A percentile compares a stretch with the other conserved stretches of the same genome.
phyloP scores from a whole-genome alignment of 2,888 invertebrate species.

The Cataglyphis livida region DNA sequence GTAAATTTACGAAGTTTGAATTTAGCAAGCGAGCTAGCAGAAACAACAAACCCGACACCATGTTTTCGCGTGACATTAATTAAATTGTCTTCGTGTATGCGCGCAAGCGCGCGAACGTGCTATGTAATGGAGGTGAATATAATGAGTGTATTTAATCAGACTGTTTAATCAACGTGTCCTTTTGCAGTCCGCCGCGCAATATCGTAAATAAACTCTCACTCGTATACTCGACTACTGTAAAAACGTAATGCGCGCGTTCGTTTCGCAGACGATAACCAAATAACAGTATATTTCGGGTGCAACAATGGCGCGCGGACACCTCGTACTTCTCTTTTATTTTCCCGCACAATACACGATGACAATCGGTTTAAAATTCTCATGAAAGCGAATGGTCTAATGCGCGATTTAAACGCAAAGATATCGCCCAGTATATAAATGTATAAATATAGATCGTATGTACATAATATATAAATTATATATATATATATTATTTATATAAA shows the following conservation, averaged over 20 bases:
- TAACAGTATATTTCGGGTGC: slow-evolving; percentile 20
- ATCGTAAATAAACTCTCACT: slow-evolving; percentile 46
- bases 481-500: neutral
- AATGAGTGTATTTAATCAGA: slow-evolving; percentile 53
- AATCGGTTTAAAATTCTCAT: slow-evolving; percentile 9
- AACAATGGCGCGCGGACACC: slow-evolving; percentile 5
- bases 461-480: neutral
- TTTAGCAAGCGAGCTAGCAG: slow-evolving; percentile 23
- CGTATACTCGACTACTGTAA: slow-evolving; percentile 24
- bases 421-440: neutral
- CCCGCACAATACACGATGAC: neutral
- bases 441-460: neutral
- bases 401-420: slow-evolving; percentile 2
- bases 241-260: slow-evolving; percentile 38
- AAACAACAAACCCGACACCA: slow-evolving; percentile 42
- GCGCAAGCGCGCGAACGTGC: slow-evolving; percentile 17
- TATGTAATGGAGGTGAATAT: slow-evolving; percentile 42
- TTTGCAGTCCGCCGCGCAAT: slow-evolving; percentile 35
- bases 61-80: slow-evolving; percentile 51
- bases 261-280: slow-evolving; percentile 5
- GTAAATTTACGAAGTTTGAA: slow-evolving; percentile 23
- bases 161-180: slow-evolving; percentile 54
- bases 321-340: slow-evolving; percentile 9
- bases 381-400: neutral
- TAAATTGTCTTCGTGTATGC: slow-evolving; percentile 44